phyloP scores from a whole-genome alignment of 2,888 invertebrate genomes.

The Pachycephus smyrnensis region DNA sequence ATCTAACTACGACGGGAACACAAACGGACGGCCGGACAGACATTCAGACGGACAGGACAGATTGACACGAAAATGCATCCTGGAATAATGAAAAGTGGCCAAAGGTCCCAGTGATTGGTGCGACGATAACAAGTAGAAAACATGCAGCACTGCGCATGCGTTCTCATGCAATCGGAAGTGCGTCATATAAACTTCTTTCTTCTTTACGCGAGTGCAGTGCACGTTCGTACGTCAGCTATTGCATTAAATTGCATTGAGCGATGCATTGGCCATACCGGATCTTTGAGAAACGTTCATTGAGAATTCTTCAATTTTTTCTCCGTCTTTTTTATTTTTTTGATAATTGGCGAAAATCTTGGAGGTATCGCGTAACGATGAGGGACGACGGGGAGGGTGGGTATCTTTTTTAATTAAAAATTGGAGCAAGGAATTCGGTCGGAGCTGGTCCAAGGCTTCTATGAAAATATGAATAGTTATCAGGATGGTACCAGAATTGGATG shows the following conservation, averaged over 20 bases:
- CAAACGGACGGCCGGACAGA: neutral
- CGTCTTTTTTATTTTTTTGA: neutral
- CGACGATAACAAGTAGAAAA: neutral
- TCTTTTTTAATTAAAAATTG: neutral
- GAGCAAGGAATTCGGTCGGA: neutral
- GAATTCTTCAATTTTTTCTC: neutral
- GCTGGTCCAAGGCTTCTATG: neutral
- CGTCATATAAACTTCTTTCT: neutral
- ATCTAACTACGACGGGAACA: neutral
- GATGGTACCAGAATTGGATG: neutral
- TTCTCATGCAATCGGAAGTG: neutral
- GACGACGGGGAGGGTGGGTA: neutral
- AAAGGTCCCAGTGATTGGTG: neutral
- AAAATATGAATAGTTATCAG: neutral
- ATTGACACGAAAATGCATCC: neutral
- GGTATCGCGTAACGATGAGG: neutral
- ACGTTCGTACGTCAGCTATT: neutral
- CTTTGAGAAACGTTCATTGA: neutral
- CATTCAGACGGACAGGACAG: neutral
- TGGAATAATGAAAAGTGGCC: neutral
- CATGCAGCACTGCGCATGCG: neutral
- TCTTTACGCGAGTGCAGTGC: neutral
- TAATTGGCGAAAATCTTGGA: neutral
- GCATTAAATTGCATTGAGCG: neutral
- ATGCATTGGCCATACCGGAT: neutral